These are phyloP conservation scores for Nannoperca australis DNA, from an alignment of 2,797 vertebrate species.

Conservation along the genomic window DNA sequence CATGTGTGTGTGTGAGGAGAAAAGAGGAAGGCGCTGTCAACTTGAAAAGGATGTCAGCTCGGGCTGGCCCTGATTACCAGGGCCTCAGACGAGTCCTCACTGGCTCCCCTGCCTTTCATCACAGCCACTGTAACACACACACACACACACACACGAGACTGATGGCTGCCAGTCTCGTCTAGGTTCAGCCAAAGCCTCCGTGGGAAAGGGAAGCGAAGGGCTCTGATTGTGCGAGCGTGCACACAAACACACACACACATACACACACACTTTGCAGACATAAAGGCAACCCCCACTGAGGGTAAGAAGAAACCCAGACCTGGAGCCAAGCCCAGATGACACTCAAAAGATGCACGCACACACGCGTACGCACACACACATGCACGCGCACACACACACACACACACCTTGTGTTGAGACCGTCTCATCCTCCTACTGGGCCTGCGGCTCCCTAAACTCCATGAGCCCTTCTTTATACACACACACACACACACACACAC, in stretches of 20 bases:
- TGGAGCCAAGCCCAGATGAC: constrained; percentile 85
- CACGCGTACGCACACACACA: no score
- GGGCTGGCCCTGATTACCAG: constrained; percentile 96
- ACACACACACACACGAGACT: constrained; percentile 81
- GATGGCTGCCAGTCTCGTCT: constrained; percentile 90
- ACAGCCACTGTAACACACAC: constrained; percentile 75
- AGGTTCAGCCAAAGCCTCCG: constrained; percentile 71
- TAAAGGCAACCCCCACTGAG: constrained; percentile 75
- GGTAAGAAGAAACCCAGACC: constrained; percentile 83
- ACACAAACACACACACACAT: constrained; percentile 42
- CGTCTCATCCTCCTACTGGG: constrained; percentile 53
- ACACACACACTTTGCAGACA: constrained; percentile 72
- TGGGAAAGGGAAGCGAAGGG: constrained; percentile 70
- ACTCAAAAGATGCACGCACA: constrained; percentile 74
- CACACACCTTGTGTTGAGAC: constrained; percentile 48
- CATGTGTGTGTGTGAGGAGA: constrained; percentile 77
- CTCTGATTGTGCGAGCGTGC: constrained; percentile 51
- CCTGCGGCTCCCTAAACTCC: constrained; percentile 31
- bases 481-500: constrained; percentile 26
- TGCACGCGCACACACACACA: constrained; percentile 31
- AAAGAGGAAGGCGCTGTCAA: constrained; percentile 97
- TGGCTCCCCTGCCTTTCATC: constrained; percentile 93
- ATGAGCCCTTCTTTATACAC: constrained; percentile 15
- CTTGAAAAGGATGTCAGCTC: constrained; percentile 96
- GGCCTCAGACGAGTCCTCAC: constrained; percentile 87